A percentile compares a stretch with the other conserved stretches of the same genome.
phyloP scores from a whole-genome alignment of 2,888 invertebrate genomes.

The Nymphalis polychloros region DNA sequence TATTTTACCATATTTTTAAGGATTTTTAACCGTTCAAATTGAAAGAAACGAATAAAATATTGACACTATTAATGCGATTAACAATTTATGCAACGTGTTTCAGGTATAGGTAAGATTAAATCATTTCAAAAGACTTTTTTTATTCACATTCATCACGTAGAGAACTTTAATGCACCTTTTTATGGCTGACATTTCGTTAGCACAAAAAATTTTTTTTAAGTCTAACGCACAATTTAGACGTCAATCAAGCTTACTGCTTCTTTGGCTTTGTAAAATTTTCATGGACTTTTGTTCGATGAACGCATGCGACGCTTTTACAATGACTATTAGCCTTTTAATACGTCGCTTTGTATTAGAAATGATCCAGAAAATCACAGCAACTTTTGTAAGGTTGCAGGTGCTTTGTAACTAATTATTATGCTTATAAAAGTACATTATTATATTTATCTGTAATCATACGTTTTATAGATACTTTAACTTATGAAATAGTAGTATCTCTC shows the following conservation, averaged over 20 bases:
- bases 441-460: too few relatives aligned
- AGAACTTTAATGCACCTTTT: conserved; percentile 30
- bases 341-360: conserved; percentile 56
- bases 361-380: conserved; percentile 66
- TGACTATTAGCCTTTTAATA: conserved; percentile 49
- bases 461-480: too few relatives aligned
- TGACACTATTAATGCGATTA: conserved; percentile 16
- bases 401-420: not conserved
- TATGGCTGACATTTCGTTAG: conserved; percentile 53
- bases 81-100: conserved; percentile 43
- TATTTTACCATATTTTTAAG: not conserved
- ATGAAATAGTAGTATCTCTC: too few relatives aligned
- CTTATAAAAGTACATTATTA: not conserved
- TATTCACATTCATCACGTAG: conserved; percentile 45
- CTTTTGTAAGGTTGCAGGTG: conserved; percentile 39
- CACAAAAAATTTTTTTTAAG: conserved; percentile 52
- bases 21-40: not conserved
- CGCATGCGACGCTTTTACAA: conserved; percentile 48
- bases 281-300: conserved; percentile 51
- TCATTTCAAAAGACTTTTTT: conserved; percentile 46
- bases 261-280: conserved; percentile 56
- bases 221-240: conserved; percentile 60
- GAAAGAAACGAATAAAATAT: not conserved
- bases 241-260: conserved; percentile 61
- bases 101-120: conserved; percentile 46